phyloP scores from a whole-genome alignment of 2,888 invertebrate genomes.

The Lycaena phlaeas region DNA sequence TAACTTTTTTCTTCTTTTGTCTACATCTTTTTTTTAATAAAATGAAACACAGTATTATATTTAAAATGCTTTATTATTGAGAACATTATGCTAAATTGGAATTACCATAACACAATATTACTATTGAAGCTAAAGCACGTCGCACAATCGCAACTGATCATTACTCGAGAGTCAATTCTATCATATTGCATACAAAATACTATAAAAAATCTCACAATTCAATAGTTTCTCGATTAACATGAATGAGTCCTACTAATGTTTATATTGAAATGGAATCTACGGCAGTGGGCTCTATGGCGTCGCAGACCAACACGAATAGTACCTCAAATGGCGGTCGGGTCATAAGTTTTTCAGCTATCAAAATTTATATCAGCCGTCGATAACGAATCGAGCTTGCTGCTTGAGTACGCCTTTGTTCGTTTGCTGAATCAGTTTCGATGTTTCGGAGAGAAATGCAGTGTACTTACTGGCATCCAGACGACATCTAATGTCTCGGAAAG shows the following conservation, averaged over 20 bases:
- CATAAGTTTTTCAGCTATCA: no score
- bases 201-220: slow-evolving; percentile 21
- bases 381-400: no score
- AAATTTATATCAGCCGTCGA: no score
- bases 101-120: slow-evolving; percentile 39
- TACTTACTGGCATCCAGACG: no score
- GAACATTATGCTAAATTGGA: slow-evolving; percentile 47
- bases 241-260: slow-evolving; percentile 15
- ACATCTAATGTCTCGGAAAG: no score
- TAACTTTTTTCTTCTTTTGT: no score
- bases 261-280: slow-evolving; percentile 13
- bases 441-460: no score
- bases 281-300: slow-evolving; percentile 20
- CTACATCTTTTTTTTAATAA: no score
- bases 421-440: no score
- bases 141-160: slow-evolving; percentile 26
- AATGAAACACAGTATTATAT: no score
- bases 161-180: slow-evolving; percentile 19
- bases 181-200: slow-evolving; percentile 27
- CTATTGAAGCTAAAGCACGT: slow-evolving; percentile 45
- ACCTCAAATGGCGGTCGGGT: not conserved
- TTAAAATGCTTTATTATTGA: slow-evolving; percentile 46
- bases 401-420: no score
- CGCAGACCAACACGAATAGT: not conserved
- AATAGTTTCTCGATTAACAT: slow-evolving; percentile 15